Evolutionary conservation across 2,888 invertebrate genomes (phyloP), one percentile per base, ranked within the genome.

Genomic region (Acleris cristana): DNA sequence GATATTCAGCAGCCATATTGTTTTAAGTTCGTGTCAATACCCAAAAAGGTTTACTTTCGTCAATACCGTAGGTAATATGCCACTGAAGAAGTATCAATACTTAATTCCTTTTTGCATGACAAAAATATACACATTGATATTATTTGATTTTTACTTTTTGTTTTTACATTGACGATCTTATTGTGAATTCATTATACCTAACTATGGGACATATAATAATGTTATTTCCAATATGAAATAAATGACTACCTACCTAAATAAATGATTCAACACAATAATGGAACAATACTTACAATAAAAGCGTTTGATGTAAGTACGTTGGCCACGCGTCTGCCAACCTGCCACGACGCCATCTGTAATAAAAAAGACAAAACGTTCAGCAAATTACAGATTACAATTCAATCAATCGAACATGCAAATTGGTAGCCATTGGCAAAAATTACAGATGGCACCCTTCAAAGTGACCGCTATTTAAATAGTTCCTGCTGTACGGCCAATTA

Each of bases 301-400:
- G 83, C 79, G 71, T 87, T 90, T 70, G 83, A 85, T 45, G 87
- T 82, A 72, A 87, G 79, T 70, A 83, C 79, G 57, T 79, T 77
- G 51, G 82, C 82, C 60, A 85, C 74, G 65, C 84, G 80, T 69
- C 79, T 83, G 45, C 80, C 82, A 65, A 80, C 75, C 62, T 82
- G 81, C 71, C 81, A 76, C 63, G 85, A 79, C 73, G 87, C 80
- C 89, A 90, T 90, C 92, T 92, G 90, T 58, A 82, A 83, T 76
- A 78, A 82, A 70, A 76, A 49, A 53, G 49, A 57, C 44, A 21
- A 44, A 58, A 53, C 60, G 64, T 67, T 51, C 59, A 69, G 34
- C 23, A 60, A 75, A 40, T 40, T 14, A 40, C 40, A 40, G 40
- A 14, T 40, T 12, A 34, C 40, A 14, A 40, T 40, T 40, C 64